A percentile compares a stretch with the other conserved stretches of the same genome.
Evolutionary conservation across 2,113 vertebrate species (phyloP).

Genomic region (Sturnus vulgaris): DNA sequence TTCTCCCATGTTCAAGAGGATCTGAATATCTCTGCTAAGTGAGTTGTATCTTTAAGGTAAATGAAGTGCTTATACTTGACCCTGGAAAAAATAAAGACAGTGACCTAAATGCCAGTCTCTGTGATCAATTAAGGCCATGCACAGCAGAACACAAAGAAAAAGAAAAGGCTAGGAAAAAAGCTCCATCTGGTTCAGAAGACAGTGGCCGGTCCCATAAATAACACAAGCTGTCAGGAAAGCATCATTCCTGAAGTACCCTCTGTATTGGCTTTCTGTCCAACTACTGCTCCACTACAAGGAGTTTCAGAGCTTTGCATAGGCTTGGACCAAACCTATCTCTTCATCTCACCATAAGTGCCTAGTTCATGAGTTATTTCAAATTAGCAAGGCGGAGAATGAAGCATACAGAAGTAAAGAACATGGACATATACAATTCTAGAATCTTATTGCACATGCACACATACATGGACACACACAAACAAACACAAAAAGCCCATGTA

Average conservation of each 20-base stretch:
- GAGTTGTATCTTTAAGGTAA: background rate
- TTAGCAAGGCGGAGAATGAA: background rate
- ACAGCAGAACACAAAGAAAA: background rate
- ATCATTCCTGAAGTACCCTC: constrained; percentile 37
- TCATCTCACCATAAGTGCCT: background rate
- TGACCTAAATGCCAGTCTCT: background rate
- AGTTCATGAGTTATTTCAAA: background rate
- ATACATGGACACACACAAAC: background rate
- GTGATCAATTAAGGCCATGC: background rate
- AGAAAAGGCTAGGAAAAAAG: background rate
- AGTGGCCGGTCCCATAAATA: constrained; percentile 57
- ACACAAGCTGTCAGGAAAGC: constrained; percentile 56
- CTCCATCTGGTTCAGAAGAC: constrained; percentile 54
- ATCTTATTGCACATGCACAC: background rate
- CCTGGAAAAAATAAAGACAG: background rate
- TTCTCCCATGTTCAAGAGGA: background rate
- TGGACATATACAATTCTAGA: background rate
- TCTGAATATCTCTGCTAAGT: background rate
- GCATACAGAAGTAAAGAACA: background rate
- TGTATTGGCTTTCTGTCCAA: constrained; percentile 16
- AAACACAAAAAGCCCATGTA: background rate
- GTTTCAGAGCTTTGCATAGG: background rate
- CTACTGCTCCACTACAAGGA: background rate
- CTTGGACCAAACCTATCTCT: background rate
- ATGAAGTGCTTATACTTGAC: background rate